Conservation (phyloP, 2,797 vertebrate genomes). For the Sus cebifrons region DNA sequence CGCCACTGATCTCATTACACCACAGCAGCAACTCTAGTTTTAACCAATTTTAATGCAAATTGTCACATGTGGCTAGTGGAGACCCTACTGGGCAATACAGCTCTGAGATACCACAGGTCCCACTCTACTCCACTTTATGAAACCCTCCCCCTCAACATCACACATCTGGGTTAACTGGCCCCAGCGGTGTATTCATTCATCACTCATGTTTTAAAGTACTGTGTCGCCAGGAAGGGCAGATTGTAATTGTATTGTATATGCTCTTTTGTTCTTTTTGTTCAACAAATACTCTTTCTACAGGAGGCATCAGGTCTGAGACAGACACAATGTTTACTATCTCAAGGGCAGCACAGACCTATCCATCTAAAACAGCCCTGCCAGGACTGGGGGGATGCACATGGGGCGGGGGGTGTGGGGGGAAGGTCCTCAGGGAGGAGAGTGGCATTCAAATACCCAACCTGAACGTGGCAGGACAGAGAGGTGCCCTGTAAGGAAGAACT, state of each 20-base stretch:
- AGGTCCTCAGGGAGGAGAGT: fast-evolving
- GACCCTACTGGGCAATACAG: not conserved
- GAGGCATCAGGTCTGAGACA: not conserved
- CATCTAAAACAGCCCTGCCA: fast-evolving
- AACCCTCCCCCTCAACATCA: too few species aligned
- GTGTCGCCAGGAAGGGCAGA: not conserved
- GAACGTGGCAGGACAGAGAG: not conserved
- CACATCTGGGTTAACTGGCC: not conserved
- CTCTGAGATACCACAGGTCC: fast-evolving
- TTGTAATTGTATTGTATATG: not conserved
- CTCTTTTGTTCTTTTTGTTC: not conserved
- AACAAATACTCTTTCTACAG: not conserved
- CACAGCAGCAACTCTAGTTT: not conserved
- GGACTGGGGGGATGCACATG: fast-evolving
- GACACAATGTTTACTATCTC: not conserved
- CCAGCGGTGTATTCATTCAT: not conserved
- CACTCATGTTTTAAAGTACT: not conserved
- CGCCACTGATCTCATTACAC: too few species aligned
- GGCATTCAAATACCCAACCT: not conserved
- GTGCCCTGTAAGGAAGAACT: not conserved
- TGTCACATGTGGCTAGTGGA: not conserved
- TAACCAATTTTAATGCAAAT: not conserved
- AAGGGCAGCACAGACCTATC: not conserved
- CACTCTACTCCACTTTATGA: not conserved
- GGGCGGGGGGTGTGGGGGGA: too few species aligned